Evolutionary conservation across 1,140 invertebrate genomes (phyloP).

Genomic region (Gonatopus flavifemur): DNA sequence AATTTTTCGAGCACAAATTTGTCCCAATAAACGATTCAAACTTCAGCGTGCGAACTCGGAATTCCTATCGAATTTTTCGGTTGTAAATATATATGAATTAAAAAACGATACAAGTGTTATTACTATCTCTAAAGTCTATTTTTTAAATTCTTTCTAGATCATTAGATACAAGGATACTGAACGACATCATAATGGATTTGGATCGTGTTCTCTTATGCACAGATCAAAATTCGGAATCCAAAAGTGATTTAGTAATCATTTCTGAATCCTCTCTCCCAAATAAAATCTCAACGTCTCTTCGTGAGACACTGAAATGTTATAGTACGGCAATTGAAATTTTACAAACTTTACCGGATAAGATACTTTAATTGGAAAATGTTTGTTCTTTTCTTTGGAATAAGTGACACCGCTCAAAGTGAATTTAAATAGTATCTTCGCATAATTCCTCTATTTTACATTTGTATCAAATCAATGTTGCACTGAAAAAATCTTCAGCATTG

Average conservation of each 20-base stretch:
- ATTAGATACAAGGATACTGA: constrained; percentile 42
- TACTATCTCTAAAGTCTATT: not conserved
- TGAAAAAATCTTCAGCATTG: too few relatives aligned
- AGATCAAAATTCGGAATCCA: constrained; percentile 45
- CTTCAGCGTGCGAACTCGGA: too few relatives aligned
- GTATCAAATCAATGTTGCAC: too few relatives aligned
- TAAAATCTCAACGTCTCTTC: constrained; percentile 26
- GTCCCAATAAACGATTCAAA: too few relatives aligned
- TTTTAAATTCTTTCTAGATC: constrained; percentile 30
- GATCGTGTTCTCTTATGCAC: constrained; percentile 43
- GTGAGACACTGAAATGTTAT: constrained; percentile 39
- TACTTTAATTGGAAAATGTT: too few relatives aligned
- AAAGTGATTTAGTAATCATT: constrained; percentile 62
- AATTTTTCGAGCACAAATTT: too few relatives aligned
- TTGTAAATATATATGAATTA: constrained; percentile 10
- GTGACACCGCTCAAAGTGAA: too few relatives aligned
- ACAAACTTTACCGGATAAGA: constrained; percentile 17
- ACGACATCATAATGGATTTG: constrained; percentile 46
- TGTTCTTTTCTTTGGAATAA: too few relatives aligned
- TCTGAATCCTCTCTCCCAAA: constrained; percentile 52
- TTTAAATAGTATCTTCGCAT: too few relatives aligned
- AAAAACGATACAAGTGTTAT: constrained; percentile 3
- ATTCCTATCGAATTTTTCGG: too few relatives aligned
- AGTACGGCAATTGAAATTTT: constrained; percentile 28
- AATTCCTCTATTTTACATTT: too few relatives aligned